These are phyloP conservation scores for Drosophila aff. DNA, from an alignment of 1,140 invertebrate genomes.

Conservation along the genomic window DNA sequence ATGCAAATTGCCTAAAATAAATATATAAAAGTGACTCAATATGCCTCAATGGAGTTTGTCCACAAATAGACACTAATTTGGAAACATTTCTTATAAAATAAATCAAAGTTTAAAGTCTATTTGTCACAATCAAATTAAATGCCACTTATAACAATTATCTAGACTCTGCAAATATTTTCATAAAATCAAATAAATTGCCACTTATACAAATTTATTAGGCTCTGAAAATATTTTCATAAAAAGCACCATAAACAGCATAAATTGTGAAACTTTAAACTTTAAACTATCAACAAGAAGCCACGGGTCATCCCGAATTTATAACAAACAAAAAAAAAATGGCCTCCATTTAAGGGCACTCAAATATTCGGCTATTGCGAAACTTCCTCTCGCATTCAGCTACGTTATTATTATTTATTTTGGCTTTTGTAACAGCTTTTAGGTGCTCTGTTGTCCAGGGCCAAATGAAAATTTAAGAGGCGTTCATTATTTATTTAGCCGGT, in stretches of 20 bases:
- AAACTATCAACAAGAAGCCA: background rate
- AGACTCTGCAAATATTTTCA: too few relatives aligned
- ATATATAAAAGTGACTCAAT: too few relatives aligned
- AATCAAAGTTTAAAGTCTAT: too few relatives aligned
- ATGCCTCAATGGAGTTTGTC: too few relatives aligned
- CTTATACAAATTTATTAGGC: background rate
- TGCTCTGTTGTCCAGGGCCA: constrained; percentile 27
- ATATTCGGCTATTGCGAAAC: constrained; percentile 7
- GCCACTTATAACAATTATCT: too few relatives aligned
- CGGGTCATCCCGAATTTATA: background rate
- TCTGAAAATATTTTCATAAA: background rate
- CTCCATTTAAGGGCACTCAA: background rate
- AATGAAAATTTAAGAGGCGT: constrained; percentile 77
- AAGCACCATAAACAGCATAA: background rate
- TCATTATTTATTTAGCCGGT: constrained; percentile 66
- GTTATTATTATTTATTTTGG: constrained; percentile 30
- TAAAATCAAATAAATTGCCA: too few relatives aligned
- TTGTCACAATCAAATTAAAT: background rate
- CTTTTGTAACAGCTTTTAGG: constrained; percentile 27
- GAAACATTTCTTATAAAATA: background rate
- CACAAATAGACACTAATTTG: background rate
- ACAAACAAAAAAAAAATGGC: background rate
- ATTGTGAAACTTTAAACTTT: background rate
- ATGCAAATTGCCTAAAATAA: too few relatives aligned
- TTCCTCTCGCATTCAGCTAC: background rate